Base-by-base conservation (phyloP, 2,888 invertebrate genomes). In the Microplitis manilae region DNA sequence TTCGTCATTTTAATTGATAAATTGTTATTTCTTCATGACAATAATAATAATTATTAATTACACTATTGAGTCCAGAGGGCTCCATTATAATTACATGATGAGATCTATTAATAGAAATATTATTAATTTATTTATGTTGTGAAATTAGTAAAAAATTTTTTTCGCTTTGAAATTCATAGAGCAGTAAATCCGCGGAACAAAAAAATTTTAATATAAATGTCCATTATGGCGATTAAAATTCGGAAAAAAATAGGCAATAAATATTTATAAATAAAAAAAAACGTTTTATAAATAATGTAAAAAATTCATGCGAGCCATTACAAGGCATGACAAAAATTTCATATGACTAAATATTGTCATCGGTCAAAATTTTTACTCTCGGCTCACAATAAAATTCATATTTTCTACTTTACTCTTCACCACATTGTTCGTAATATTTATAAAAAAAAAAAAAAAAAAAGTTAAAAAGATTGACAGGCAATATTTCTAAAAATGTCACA, bases 1-100 rank as follows among this genome's bases (percentile, higher is more conserved):
- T 62, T 65, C 73, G 50, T 77, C 73, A 67, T 72, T 68, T 73
- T 77, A 62, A 67, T 40, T 41, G 61, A 68, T 61, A 41, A 30
- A 59, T 61, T 62, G 62, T 71, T 64, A 30, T 30, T 69, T 65
- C 65, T 69, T 64, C 62, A 65, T 64, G 30, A 30, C 50, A 68
- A 50, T 13, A 50, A 13, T 50, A 13, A 50, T 39, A 17, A 60
- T 39, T 38, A 20, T 38, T 73, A 67, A 65, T 73, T 13, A 50
- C 0, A 50, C 9, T 50, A 50, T 50, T 50, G 62, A 64, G 5
- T 50, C 50, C 50, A 30, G 65, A 30, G 13, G 50, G 61, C 72
- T 9, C 39, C 13, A 41, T 7, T 68, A 4, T 40, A 68, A 39
- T 38, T 67, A 67, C 6, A n/a, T 65, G 9, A 9, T 30, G 13